phyloP scores from a whole-genome alignment of 2,113 vertebrate genomes.

The Dicrurus megarhynchus region DNA sequence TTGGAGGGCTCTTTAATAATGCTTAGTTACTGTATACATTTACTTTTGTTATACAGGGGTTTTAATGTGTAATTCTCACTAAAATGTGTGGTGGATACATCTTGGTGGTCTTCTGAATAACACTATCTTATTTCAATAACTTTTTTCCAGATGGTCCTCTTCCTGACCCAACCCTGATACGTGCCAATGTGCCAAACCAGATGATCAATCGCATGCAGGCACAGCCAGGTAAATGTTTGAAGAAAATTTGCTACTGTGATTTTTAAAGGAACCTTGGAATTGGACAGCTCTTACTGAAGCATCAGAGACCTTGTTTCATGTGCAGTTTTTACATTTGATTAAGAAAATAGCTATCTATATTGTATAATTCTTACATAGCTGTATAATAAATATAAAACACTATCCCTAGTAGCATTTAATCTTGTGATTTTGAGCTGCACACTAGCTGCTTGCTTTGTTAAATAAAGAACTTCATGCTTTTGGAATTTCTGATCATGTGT shows the following conservation, averaged over 20 bases:
- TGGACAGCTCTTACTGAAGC: neutral
- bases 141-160: slow-evolving; percentile 85
- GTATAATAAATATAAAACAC: neutral
- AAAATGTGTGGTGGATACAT: neutral
- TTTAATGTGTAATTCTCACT: neutral
- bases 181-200: slow-evolving; percentile 87
- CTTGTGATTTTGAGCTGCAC: neutral
- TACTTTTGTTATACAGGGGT: neutral
- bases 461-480: neutral
- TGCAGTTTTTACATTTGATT: neutral
- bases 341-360: neutral
- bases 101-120: neutral
- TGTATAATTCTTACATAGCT: neutral
- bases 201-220: slow-evolving; percentile 91
- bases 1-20: neutral
- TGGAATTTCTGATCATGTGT: neutral
- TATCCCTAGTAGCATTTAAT: neutral
- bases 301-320: neutral
- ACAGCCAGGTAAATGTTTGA: slow-evolving; percentile 79
- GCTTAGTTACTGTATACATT: neutral
- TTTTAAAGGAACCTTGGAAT: neutral
- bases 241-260: neutral
- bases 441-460: neutral
- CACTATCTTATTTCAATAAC: neutral
- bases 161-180: slow-evolving; percentile 85